phyloP scores from a whole-genome alignment of 1,140 invertebrate genomes.

The Pseudomyrmex concolor region DNA sequence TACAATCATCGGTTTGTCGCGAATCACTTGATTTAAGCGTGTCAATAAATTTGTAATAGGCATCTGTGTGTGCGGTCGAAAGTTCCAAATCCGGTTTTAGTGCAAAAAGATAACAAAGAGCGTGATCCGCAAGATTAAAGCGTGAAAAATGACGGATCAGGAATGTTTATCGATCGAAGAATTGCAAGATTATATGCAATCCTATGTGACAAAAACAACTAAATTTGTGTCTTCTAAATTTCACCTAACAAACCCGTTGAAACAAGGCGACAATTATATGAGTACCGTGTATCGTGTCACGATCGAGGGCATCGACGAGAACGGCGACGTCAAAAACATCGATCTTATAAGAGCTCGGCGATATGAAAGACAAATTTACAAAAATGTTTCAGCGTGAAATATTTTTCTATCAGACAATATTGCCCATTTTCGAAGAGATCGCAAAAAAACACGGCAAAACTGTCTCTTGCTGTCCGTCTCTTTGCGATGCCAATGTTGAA shows the following conservation, averaged over 20 bases:
- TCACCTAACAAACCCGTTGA: conserved; percentile 32
- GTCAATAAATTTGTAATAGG: too few species aligned
- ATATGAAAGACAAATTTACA: not conserved
- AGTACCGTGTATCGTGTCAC: conserved; percentile 62
- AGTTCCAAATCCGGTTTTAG: too few species aligned
- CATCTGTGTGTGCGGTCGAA: too few species aligned
- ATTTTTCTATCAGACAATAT: conserved; percentile 57
- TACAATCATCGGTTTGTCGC: too few species aligned
- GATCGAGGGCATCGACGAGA: conserved; percentile 52
- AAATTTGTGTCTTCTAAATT: conserved; percentile 49
- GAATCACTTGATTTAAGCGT: too few species aligned
- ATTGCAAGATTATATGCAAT: conserved; percentile 11
- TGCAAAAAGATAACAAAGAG: too few species aligned
- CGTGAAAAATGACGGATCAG: conserved; percentile 2
- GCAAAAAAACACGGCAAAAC: conserved; percentile 2
- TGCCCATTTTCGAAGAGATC: conserved; percentile 61
- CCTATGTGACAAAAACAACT: not conserved
- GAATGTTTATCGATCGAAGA: not conserved
- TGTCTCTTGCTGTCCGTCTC: conserved; percentile 34
- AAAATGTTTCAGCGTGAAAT: conserved; percentile 68
- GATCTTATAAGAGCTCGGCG: conserved; percentile 23
- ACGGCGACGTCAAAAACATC: conserved; percentile 47
- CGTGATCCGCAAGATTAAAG: not conserved
- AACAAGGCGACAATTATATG: conserved; percentile 70
- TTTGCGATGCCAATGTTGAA: conserved; percentile 36